Evolutionary conservation across 2,797 vertebrate species (phyloP), one percentile per base, ranked within the genome.

Genomic region (Urosaurus nigricauda): DNA sequence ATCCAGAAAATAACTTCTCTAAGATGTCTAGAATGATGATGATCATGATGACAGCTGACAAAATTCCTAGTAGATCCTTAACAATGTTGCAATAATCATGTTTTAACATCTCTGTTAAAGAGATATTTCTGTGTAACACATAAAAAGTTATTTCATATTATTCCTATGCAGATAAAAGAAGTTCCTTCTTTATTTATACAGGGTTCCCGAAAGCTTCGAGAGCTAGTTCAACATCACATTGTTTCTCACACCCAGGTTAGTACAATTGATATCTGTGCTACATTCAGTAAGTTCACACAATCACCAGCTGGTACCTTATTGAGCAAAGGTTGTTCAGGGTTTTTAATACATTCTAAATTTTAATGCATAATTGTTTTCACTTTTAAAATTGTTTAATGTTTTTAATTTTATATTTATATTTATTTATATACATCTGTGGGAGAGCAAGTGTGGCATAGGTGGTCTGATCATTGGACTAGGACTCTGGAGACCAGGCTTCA

Each of bases 151-250:
- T 32, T 47, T 58, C 88, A 13, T 56, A 5, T 35, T 86, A 89
- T 68, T 77, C 87, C 32, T 14, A n/a, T 24, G 43, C 8, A 79
- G 26, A 11, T 92, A 73, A 94, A 90, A 43, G 0, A 1, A 2
- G 35, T 0, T 92, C 53, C 91, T 85, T 90, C 60, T 95, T 71
- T 87, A 56, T 80, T 90, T 93, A 40, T 88, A 11, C 92, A 99
- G 99, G 98, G 98, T 60, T 97, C 95, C 58, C 92, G 90, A 85
- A 99, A 99, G 89, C 95, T 98, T 91, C 93, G 98, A 93, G 98
- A 98, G 94, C 96, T 99, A 3, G 81, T 99, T 83, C 95, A 97
- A 91, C 97, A 99, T 85, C 99, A 99, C 95, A 89, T 99, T 4
- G 87, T 99, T 77, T 85, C 95, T 2, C 95, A 96, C 8, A 94